A percentile compares a stretch with the other conserved stretches of the same genome.
phyloP scores from a whole-genome alignment of 2,113 vertebrate genomes.

The Phaetusa simplex region DNA sequence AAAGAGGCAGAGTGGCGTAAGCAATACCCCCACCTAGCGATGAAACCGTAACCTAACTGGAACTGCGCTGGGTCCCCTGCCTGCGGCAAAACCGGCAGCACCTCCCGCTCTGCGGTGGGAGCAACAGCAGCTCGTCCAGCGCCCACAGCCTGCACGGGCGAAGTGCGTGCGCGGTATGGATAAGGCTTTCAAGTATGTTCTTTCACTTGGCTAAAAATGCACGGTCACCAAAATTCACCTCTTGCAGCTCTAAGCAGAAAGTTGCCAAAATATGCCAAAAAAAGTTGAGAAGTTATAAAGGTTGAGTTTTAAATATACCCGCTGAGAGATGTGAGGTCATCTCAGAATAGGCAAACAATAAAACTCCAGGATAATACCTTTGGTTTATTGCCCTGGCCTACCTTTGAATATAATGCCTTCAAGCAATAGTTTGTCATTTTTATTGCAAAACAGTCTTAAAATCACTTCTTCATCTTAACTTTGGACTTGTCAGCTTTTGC shows the following conservation, averaged over 20 bases:
- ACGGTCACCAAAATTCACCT: background rate
- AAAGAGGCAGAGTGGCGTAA: background rate
- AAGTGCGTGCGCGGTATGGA: background rate
- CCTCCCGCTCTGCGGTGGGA: background rate
- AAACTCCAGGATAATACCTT: background rate
- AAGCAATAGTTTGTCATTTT: background rate
- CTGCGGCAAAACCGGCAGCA: rapidly evolving
- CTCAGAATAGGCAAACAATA: background rate
- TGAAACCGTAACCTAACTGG: background rate
- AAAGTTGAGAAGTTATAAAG: background rate
- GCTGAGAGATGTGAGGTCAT: background rate
- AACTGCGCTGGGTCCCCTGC: rapidly evolving
- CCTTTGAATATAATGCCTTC: background rate
- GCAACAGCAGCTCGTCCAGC: background rate
- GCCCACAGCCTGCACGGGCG: rapidly evolving
- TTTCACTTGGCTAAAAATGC: background rate
- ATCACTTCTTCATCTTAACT: background rate
- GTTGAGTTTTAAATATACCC: background rate
- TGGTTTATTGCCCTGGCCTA: background rate
- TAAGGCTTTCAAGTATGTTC: background rate
- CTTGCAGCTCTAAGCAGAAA: background rate
- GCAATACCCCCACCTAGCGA: background rate
- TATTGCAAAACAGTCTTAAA: background rate
- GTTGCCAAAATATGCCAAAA: background rate
- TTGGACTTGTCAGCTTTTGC: background rate